These are phyloP conservation scores for Halisarca cf. caerulea DNA, from an alignment of 37 sponge, comb jelly and placozoan genomes.

Conservation along the genomic window DNA sequence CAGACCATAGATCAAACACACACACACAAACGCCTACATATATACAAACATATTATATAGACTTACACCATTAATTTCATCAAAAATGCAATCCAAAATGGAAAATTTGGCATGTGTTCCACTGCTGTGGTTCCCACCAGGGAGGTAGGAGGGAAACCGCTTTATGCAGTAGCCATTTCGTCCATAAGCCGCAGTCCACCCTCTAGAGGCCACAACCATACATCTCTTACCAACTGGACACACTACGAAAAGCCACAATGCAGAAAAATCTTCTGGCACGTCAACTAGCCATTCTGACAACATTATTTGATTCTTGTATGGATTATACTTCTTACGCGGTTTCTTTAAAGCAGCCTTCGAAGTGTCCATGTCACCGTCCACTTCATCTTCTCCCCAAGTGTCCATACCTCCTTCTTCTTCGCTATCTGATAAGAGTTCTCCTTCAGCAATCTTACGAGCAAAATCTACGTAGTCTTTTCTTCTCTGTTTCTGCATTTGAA, in stretches of 20 bases:
- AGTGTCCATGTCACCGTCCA: background rate
- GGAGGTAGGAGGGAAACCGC: slow-evolving; percentile 85
- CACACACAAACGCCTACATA: no score
- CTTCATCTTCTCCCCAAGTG: slow-evolving; percentile 6
- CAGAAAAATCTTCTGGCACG: slow-evolving; percentile 77
- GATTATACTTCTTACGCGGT: slow-evolving; percentile 17
- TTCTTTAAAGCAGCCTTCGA: background rate
- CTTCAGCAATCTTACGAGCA: slow-evolving; percentile 54
- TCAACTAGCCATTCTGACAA: slow-evolving; percentile 95
- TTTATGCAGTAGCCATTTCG: slow-evolving; percentile 69
- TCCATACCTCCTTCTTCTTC: slow-evolving; percentile 52
- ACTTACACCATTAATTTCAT: slow-evolving; percentile 36
- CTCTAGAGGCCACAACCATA: slow-evolving; percentile 76
- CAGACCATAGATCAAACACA: no score
- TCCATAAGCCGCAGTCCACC: slow-evolving; percentile 78
- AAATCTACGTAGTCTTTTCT: slow-evolving; percentile 46
- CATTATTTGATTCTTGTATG: slow-evolving; percentile 92
- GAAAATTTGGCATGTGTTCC: slow-evolving; percentile 41
- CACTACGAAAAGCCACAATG: slow-evolving; percentile 77
- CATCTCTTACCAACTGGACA: slow-evolving; percentile 88
- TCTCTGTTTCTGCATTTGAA: slow-evolving; percentile 52
- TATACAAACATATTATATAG: no score
- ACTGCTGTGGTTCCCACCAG: slow-evolving; percentile 71
- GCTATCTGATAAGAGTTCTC: slow-evolving; percentile 18
- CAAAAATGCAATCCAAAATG: slow-evolving; percentile 84